These are phyloP conservation scores for Drosophila chauvacae DNA, from an alignment of 1,140 invertebrate species.

Conservation along the genomic window DNA sequence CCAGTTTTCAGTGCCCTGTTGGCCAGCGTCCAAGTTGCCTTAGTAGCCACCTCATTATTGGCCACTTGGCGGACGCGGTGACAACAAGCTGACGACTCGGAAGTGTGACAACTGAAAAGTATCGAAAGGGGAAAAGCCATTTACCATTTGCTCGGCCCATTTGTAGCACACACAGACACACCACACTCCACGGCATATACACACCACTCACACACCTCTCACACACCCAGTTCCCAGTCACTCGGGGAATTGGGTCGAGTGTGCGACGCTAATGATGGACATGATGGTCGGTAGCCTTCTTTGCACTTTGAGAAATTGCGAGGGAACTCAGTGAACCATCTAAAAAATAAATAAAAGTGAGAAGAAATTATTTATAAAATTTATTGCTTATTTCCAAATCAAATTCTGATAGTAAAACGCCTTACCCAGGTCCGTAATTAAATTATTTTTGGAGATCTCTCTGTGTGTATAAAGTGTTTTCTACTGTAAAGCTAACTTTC, in stretches of 20 bases:
- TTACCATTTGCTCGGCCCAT: conserved; percentile 12
- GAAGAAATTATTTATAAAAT: neutral
- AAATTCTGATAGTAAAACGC: neutral
- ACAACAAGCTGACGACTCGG: conserved; percentile 14
- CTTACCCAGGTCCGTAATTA: neutral
- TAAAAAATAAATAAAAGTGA: no score
- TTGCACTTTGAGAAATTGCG: neutral
- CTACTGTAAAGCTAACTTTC: neutral
- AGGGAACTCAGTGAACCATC: no score
- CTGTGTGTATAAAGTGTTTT: neutral
- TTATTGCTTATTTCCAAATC: neutral
- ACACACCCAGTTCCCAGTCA: conserved; percentile 35
- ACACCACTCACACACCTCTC: conserved; percentile 7
- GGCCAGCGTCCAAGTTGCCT: conserved; percentile 15
- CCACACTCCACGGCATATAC: conserved; percentile 11
- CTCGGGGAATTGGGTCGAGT: conserved; percentile 46
- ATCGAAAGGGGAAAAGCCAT: conserved; percentile 38
- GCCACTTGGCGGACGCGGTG: conserved; percentile 45
- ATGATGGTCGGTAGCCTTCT: conserved; percentile 1
- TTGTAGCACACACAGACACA: neutral
- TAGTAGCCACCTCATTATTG: conserved; percentile 40
- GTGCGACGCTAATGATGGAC: conserved; percentile 31
- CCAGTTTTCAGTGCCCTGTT: neutral
- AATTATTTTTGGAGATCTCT: no score
- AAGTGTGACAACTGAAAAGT: conserved; percentile 42